These are phyloP conservation scores for Boleophthalmus pectinirostris DNA, from an alignment of 2,113 vertebrate species.

Conservation along the genomic window DNA sequence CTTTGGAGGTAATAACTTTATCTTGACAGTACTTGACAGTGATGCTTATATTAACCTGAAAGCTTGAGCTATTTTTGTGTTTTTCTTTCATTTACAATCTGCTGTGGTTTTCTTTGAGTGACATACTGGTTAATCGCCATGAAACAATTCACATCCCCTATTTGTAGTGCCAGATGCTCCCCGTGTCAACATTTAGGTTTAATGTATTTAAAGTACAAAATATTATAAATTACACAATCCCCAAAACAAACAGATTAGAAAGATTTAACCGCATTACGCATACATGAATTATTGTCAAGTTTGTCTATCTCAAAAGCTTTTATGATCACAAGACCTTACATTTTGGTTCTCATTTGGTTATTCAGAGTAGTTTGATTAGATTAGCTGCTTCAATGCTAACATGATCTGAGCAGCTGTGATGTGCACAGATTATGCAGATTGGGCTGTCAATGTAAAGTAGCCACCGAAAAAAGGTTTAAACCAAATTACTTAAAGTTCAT, in stretches of 20 bases:
- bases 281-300: no score
- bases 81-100: not conserved
- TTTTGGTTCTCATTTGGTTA: conserved; percentile 19
- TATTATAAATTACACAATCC: not conserved
- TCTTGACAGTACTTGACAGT: no score
- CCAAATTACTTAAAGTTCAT: not conserved
- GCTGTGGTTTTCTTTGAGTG: not conserved
- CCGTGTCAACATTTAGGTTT: not conserved
- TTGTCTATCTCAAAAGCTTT: not conserved
- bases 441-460: not conserved
- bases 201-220: no score
- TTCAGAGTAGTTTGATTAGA: conserved; percentile 14
- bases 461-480: not conserved
- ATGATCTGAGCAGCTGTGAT: not conserved
- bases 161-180: not conserved
- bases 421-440: not conserved
- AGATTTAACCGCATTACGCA: not conserved
- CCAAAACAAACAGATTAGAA: not conserved
- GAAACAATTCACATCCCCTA: not conserved
- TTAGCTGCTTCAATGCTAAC: conserved; percentile 12
- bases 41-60: not conserved
- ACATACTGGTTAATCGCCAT: not conserved
- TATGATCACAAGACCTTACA: not conserved
- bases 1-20: not conserved
- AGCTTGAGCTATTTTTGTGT: not conserved